phyloP scores from a whole-genome alignment of 2,113 vertebrate species.

The Pyrgilauda ruficollis region DNA sequence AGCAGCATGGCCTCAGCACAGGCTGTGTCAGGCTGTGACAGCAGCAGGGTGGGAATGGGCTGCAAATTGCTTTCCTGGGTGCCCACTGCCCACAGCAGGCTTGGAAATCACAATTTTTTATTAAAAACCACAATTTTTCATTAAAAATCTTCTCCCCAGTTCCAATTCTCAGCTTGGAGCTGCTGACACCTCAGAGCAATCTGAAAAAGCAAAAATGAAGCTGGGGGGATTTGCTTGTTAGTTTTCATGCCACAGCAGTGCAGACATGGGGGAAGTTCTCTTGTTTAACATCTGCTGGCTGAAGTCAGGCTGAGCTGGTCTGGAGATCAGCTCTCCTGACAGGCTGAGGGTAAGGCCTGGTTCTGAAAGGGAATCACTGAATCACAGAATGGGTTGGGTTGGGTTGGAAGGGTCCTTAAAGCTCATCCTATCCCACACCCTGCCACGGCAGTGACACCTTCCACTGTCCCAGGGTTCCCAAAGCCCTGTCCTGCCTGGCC shows the following conservation, averaged over 20 bases:
- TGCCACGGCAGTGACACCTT: not conserved
- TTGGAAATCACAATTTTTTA: constrained; percentile 9
- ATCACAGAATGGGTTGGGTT: not conserved
- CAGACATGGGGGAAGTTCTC: rapidly evolving
- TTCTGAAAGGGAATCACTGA: not conserved
- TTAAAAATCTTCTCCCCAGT: not conserved
- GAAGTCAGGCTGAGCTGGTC: not conserved
- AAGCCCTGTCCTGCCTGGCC: rapidly evolving
- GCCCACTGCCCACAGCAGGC: not conserved
- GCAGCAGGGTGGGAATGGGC: not conserved
- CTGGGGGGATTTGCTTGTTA: not conserved
- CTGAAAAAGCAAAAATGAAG: not conserved
- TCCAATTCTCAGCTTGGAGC: constrained; percentile 39
- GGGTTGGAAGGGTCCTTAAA: not conserved
- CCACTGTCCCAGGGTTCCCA: not conserved
- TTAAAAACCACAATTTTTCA: constrained; percentile 5
- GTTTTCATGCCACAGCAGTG: not conserved
- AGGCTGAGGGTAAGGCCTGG: not conserved
- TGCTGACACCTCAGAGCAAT: not conserved
- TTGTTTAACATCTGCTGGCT: not conserved
- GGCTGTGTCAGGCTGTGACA: not conserved
- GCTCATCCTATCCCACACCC: rapidly evolving
- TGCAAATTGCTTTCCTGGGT: not conserved
- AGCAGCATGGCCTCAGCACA: not conserved
- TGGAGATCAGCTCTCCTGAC: not conserved